Base-by-base conservation (phyloP, 2,113 vertebrate genomes). In the Stegastes partitus region DNA sequence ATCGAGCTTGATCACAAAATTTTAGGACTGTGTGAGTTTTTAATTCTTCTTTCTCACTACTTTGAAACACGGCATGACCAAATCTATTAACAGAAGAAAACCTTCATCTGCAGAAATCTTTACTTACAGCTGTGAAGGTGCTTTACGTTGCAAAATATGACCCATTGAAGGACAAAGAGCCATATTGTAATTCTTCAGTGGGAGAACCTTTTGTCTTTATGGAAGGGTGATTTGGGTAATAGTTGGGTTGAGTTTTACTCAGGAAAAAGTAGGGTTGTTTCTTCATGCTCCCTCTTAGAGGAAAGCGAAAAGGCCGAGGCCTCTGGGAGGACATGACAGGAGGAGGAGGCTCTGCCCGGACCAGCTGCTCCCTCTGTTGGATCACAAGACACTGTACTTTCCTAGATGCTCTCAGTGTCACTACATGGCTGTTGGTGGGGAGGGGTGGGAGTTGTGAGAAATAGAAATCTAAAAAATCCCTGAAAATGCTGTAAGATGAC, bases 281-380 rank as follows among this genome's bases (percentile, higher is more conserved):
- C 54, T 10, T n/a, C n/a, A n/a, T n/a, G n/a, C 6, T 37, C 2
- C 19, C 39, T 59, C 47, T 75, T 16, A 31, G 23, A 45, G 23
- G 42, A 53, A 54, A 54, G 44, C 19, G n/a, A 66, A 57, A 44
- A 62, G 21, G 15, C 22, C 3, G 4, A 39, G 69, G 44, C 14
- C 14, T 45, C 26, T 53, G 31, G 4, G 15, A 66, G 59, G 56
- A 75, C 22, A 34, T 21, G 66, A 4, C 39, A 19, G 56, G 64
- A 74, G 12, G 45, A 39, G 31, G 18, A 18, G 16, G 58, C 31
- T 49, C 23, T 26, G 7, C 25, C 58, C 55, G 63, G 54, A n/a
- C 44, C 81, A 84, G 77, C 76, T 78, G 79, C 72, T 88, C 72
- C 79, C 64, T 70, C 50, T 82, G 11, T 77, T 82, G 61, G 74